Evolutionary conservation across 1,140 invertebrate genomes (phyloP).

Genomic region (Drosophila kepulauana): DNA sequence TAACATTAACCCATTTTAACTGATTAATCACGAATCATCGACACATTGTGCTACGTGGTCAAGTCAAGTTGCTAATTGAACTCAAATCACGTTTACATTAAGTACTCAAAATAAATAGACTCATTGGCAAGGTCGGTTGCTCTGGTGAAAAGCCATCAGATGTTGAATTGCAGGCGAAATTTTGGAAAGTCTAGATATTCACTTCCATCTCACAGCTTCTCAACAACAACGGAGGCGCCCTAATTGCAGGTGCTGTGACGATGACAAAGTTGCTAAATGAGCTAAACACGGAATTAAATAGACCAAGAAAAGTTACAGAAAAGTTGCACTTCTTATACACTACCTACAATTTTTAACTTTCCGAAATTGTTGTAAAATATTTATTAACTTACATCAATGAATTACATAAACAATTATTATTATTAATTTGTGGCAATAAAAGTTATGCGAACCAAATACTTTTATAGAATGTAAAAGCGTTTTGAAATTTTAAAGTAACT

Average conservation of each 20-base stretch:
- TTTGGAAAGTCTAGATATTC: slow-evolving; percentile 45
- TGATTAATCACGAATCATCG: slow-evolving; percentile 73
- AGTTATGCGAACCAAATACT: not conserved
- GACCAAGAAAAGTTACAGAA: slow-evolving; percentile 48
- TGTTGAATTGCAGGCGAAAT: slow-evolving; percentile 37
- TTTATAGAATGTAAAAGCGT: not conserved
- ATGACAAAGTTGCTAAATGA: slow-evolving; percentile 21
- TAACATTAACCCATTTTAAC: slow-evolving; percentile 31
- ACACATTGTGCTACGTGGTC: slow-evolving; percentile 55
- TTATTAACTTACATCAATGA: too few species aligned
- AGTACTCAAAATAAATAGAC: slow-evolving; percentile 18
- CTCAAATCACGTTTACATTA: slow-evolving; percentile 68
- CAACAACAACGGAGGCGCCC: not conserved
- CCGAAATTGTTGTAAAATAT: too few species aligned
- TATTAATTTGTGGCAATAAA: not conserved
- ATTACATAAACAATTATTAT: too few species aligned
- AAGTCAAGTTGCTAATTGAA: slow-evolving; percentile 39
- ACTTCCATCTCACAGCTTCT: slow-evolving; percentile 33
- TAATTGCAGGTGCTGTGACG: slow-evolving; percentile 17
- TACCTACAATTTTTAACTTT: too few species aligned
- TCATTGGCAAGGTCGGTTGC: slow-evolving; percentile 53
- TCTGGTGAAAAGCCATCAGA: slow-evolving; percentile 20
- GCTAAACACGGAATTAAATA: slow-evolving; percentile 68
- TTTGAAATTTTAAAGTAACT: too few species aligned
- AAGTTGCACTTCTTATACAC: too few species aligned